Conservation (phyloP, 2,113 vertebrate genomes). For the Crotalus horridus region DNA sequence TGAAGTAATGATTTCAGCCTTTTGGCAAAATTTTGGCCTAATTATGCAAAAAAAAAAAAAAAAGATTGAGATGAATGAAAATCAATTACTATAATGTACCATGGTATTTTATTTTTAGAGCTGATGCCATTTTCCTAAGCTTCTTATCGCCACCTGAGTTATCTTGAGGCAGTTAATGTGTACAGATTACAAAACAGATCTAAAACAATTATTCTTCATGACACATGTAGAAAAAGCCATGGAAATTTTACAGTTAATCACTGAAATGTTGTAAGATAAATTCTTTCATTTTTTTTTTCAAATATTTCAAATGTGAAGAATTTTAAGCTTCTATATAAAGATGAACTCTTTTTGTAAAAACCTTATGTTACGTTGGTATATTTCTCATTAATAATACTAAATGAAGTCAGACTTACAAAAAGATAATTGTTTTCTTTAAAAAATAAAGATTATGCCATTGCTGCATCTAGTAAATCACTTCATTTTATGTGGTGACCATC, state of each 20-base stretch:
- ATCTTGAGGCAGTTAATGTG: not conserved
- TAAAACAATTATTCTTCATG: not conserved
- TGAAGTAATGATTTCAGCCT: not conserved
- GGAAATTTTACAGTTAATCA: not conserved
- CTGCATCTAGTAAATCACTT: not conserved
- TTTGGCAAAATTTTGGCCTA: not conserved
- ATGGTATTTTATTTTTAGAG: constrained; percentile 15
- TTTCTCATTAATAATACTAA: not conserved
- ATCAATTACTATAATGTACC: not conserved
- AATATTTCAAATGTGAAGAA: not conserved
- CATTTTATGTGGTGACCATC: not conserved
- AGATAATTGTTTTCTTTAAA: not conserved
- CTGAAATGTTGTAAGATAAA: not conserved
- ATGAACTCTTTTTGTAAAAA: not conserved
- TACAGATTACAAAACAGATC: constrained; percentile 8
- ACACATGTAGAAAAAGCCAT: not conserved
- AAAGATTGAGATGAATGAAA: not conserved
- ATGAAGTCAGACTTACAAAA: not conserved
- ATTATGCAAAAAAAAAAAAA: not conserved
- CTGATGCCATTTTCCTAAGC: not conserved
- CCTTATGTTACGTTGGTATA: not conserved
- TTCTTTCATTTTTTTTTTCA: not conserved
- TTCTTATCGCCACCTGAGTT: not conserved
- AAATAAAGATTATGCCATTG: not conserved
- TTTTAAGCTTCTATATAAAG: not conserved